Conservation (phyloP, 2,113 vertebrate species). For the Macrotus californicus region DNA sequence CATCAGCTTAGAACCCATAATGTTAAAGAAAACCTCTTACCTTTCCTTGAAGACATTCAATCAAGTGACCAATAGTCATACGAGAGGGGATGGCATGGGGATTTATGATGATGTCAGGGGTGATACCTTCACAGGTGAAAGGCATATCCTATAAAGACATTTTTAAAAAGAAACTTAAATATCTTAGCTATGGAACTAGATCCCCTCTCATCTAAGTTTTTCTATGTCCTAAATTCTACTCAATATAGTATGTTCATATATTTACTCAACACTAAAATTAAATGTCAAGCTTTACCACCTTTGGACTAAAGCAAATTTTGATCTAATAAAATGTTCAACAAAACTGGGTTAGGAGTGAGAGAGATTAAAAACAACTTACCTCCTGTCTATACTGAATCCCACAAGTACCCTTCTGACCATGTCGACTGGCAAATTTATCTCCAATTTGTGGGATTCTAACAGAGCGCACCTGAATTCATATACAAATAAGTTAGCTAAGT, state of each 20-base stretch:
- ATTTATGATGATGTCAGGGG: conserved; percentile 99
- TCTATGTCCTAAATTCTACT: conserved; percentile 2
- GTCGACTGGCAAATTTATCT: conserved; percentile 98
- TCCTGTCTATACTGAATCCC: conserved; percentile 99
- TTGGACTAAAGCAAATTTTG: conserved; percentile 17
- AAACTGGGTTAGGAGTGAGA: not conserved
- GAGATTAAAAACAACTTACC: conserved; percentile 75
- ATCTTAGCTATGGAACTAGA: not conserved
- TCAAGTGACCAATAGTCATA: conserved; percentile 99
- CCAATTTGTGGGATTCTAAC: conserved; percentile 98
- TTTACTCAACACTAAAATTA: not conserved
- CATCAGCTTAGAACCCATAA: not conserved
- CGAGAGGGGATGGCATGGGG: conserved; percentile 98
- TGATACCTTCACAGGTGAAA: conserved; percentile 98
- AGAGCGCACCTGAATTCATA: conserved; percentile 89
- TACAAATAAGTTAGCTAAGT: not conserved
- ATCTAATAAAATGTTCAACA: not conserved
- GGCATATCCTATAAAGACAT: conserved; percentile 92
- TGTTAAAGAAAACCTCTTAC: conserved; percentile 75
- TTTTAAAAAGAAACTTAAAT: not conserved
- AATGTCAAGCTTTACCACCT: not conserved
- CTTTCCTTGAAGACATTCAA: conserved; percentile 99
- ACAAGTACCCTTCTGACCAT: conserved; percentile 98
- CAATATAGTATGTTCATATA: not conserved
- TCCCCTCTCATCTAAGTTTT: not conserved